Conservation (phyloP, 2,888 invertebrate species). For the Steromphala cineraria region DNA sequence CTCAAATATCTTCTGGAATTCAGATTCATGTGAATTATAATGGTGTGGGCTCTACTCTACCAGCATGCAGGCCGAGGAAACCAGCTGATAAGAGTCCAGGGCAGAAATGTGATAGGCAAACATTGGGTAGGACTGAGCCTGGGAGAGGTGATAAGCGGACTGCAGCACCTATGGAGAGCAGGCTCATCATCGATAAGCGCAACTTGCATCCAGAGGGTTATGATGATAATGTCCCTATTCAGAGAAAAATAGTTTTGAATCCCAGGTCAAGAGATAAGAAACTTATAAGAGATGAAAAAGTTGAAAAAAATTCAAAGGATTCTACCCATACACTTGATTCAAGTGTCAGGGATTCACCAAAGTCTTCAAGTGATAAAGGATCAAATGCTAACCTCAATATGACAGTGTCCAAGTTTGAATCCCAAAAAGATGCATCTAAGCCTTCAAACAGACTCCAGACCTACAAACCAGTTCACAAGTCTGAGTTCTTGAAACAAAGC, state of each 20-base stretch:
- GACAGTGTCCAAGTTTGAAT: conserved; percentile 5
- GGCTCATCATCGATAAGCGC: conserved; percentile 4
- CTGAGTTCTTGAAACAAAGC: conserved; percentile 17
- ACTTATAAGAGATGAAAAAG: background rate
- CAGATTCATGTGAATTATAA: conserved; percentile 4
- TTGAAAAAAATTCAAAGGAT: background rate
- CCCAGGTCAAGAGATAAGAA: background rate
- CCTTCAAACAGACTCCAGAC: background rate
- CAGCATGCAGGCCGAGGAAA: background rate
- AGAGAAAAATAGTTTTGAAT: conserved; percentile 4
- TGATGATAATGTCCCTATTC: background rate
- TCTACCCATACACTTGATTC: background rate
- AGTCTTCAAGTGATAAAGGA: background rate
- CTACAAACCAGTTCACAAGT: conserved; percentile 20
- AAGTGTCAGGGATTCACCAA: background rate
- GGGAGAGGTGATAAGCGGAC: conserved; percentile 2
- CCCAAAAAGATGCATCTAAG: background rate
- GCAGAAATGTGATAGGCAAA: conserved; percentile 5
- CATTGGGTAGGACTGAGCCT: background rate
- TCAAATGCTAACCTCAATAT: background rate
- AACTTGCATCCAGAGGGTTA: conserved; percentile 8
- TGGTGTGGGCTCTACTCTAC: background rate
- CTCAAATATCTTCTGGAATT: background rate
- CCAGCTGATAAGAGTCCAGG: background rate
- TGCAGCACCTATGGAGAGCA: background rate